Evolutionary conservation across 2,888 invertebrate genomes (phyloP), one percentile per base, ranked within the genome.

Genomic region (Philopedon plagiatum): DNA sequence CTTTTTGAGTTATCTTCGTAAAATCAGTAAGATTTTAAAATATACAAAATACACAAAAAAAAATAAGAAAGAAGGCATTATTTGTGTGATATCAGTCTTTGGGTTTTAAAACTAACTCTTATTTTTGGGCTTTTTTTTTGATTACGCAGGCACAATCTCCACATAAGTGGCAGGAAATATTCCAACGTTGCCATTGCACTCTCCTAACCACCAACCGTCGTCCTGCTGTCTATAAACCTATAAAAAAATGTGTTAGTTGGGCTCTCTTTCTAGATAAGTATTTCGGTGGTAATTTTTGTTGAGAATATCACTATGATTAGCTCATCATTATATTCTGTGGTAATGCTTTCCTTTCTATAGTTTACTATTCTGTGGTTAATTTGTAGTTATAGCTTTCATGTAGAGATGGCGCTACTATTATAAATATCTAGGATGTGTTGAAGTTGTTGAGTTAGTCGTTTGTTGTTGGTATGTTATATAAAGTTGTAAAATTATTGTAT

Each of bases 161-260:
- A 97, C 97, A 83, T 97, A 97, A 0, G 96, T 97, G 0, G 97
- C 96, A 0, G 97, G 97, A 82, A 97, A 97, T 78, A 96, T 96
- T 23, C 97, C 97, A 74, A 94, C 91, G 75, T 90, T 90, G 46
- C 96, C 95, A 80, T 92, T 91, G 68, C 96, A 88, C 80, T 96
- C 95, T 2, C 97, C 97, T 69, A 95, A 89, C 97, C 97, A 97
- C 97, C 97, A 97, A 37, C 96, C 97, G 81, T 96, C 96, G 32
- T 93, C 94, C 84, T 96, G 95, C 82, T 97, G 96, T 80, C 94
- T 92, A 83, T 94, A 95, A 37, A 97, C 93, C 78, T 92, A 93
- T 78, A 97, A 94, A 58, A 71, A 49, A 60, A 46, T 23, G 9
- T 2, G n/a, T 2, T 21, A 49, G 21, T 21, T n/a, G n/a, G n/a